A percentile compares a stretch with the other conserved stretches of the same genome.
These are phyloP conservation scores for Zoanthus sansibaricus DNA, from an alignment of 92 coral and sea anemone species.

Conservation along the genomic window DNA sequence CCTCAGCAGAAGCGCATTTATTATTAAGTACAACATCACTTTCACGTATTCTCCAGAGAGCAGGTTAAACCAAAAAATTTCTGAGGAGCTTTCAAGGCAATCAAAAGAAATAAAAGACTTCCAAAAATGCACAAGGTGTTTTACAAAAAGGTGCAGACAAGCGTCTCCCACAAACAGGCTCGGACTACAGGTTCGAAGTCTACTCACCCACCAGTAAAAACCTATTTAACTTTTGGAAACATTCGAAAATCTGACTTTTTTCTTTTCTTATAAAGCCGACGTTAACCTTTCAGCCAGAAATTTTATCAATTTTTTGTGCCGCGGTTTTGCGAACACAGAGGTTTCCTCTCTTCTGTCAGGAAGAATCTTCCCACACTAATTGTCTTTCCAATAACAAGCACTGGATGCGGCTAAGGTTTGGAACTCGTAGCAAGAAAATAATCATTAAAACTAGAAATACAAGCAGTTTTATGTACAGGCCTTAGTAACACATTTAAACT, in stretches of 20 bases:
- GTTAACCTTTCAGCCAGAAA: neutral
- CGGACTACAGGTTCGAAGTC: too few relatives aligned
- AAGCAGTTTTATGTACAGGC: neutral
- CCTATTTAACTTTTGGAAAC: neutral
- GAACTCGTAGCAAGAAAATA: neutral
- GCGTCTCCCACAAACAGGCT: too few relatives aligned
- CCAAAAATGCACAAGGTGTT: too few relatives aligned
- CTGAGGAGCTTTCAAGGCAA: too few relatives aligned
- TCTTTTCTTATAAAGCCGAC: neutral
- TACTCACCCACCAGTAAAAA: too few relatives aligned
- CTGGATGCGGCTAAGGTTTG: neutral
- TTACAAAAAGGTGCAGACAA: too few relatives aligned
- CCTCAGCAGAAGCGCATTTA: neutral
- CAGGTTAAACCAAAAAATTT: too few relatives aligned
- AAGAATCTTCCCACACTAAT: neutral
- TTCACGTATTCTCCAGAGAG: too few relatives aligned
- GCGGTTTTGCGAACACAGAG: neutral
- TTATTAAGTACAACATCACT: too few relatives aligned
- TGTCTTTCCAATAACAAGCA: neutral
- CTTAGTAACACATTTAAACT: neutral
- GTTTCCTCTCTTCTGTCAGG: neutral
- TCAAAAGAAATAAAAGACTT: too few relatives aligned
- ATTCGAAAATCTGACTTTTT: neutral
- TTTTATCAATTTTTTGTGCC: neutral
- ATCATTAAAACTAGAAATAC: neutral